These are phyloP conservation scores for Drosophila colorata DNA, from an alignment of 2,888 invertebrate genomes.

Conservation along the genomic window DNA sequence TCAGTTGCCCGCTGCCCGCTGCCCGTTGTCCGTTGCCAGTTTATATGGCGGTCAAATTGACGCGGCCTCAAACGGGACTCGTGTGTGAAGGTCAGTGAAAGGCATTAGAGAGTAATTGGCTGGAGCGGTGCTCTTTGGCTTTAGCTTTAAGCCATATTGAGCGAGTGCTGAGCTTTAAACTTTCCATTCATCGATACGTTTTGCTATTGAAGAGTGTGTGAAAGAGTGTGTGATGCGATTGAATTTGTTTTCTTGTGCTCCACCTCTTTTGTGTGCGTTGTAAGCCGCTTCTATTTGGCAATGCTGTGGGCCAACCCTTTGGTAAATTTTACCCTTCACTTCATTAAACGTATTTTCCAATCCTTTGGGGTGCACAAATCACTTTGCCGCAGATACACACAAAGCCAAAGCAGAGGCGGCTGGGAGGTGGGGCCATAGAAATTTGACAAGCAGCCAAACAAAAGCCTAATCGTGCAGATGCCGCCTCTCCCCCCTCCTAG, in stretches of 20 bases:
- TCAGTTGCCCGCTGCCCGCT: slow-evolving; percentile 30
- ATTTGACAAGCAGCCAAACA: slow-evolving; percentile 77
- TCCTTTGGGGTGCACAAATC: slow-evolving; percentile 70
- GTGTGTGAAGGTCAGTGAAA: slow-evolving; percentile 68
- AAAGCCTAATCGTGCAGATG: slow-evolving; percentile 77
- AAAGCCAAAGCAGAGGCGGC: slow-evolving; percentile 33
- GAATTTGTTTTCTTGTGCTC: slow-evolving; percentile 46
- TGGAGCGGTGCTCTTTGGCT: slow-evolving; percentile 10
- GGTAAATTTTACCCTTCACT: slow-evolving; percentile 75
- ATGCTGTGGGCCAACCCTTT: slow-evolving; percentile 41
- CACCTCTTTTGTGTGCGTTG: slow-evolving; percentile 47
- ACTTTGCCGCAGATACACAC: slow-evolving; percentile 66
- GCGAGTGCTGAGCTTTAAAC: slow-evolving; percentile 26
- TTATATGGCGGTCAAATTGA: slow-evolving; percentile 44
- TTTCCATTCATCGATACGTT: slow-evolving; percentile 35
- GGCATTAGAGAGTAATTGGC: slow-evolving; percentile 58
- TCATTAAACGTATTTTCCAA: slow-evolving; percentile 77
- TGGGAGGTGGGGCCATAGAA: slow-evolving; percentile 68
- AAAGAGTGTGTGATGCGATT: slow-evolving; percentile 41
- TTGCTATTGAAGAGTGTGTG: slow-evolving; percentile 46
- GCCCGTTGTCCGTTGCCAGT: slow-evolving; percentile 18
- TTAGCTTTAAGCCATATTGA: slow-evolving; percentile 40
- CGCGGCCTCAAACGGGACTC: slow-evolving; percentile 30
- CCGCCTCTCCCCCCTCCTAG: slow-evolving; percentile 8
- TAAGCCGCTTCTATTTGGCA: slow-evolving; percentile 55